Evolutionary conservation across 2,113 vertebrate genomes (phyloP), one percentile per base, ranked within the genome.

Genomic region (Archilochus colubris): DNA sequence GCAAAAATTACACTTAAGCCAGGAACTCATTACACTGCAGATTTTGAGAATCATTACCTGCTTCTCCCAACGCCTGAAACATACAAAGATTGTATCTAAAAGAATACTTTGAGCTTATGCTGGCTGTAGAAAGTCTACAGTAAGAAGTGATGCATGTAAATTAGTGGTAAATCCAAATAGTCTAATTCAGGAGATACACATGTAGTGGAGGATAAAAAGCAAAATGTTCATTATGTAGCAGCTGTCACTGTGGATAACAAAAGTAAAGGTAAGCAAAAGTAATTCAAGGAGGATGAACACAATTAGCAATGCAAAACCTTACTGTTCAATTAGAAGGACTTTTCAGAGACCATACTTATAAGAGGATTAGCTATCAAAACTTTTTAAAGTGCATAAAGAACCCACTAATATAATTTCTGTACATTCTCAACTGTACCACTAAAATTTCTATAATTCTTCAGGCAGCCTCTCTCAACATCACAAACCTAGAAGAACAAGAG

Each of bases 31-130:
- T 82, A 92, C 36, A 70, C 16, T 53, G 86, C 72, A 63, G 40
- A 74, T 88, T 96, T 82, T 76, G 23, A 64, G 83, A 93, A 74
- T n/a, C 31, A 87, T 82, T 44, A 83, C 77, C 62, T 79, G 79
- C 58, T 81, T 55, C 75, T 82, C 74, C 72, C 66, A 70, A 21
- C 3, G 3, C 66, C 50, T 94, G 58, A 83, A 81, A 81, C 1
- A 6, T 9, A 73, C 12, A 76, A 78, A 82, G 87, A 85, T 59
- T 21, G 7, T 22, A 96, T 64, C 70, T 91, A 62, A 78, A 78
- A 20, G 36, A 79, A 19, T 12, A 33, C 74, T 96, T 24, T 4
- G 38, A 77, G 58, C 14, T 70, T 63, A 23, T 19, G 33, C 19
- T 82, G 50, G 58, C 67, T 73, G 38, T 5, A 59, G 15, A 91